A percentile compares a stretch with the other conserved stretches of the same genome.
Evolutionary conservation across 2,797 vertebrate genomes (phyloP).

Genomic region (Allobates femoralis): DNA sequence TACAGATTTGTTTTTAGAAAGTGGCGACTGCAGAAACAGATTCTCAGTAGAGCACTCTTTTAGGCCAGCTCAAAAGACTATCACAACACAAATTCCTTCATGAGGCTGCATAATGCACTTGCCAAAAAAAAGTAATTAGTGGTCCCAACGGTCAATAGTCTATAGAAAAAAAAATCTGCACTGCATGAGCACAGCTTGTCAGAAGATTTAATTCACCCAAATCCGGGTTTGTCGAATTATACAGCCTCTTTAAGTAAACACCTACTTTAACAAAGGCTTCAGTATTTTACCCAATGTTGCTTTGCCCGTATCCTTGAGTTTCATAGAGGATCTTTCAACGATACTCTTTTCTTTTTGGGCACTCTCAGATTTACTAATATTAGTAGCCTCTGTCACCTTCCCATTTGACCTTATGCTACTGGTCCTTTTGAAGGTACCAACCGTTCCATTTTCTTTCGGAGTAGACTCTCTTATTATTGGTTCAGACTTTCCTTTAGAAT

Average conservation of each 20-base stretch:
- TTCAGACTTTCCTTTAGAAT: constrained; percentile 71
- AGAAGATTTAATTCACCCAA: constrained; percentile 36
- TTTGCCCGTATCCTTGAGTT: constrained; percentile 74
- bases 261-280: constrained; percentile 87
- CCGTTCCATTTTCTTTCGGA: constrained; percentile 73
- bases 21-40: background rate
- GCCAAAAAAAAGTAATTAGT: constrained; percentile 11
- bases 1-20: background rate
- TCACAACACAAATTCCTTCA: constrained; percentile 44
- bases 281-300: constrained; percentile 75
- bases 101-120: constrained; percentile 17
- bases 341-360: constrained; percentile 75
- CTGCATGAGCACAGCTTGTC: constrained; percentile 11
- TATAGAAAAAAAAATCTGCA: constrained; percentile 16
- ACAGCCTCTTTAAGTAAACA: constrained; percentile 11
- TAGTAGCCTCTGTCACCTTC: constrained; percentile 73
- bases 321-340: constrained; percentile 79
- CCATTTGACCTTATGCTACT: constrained; percentile 80
- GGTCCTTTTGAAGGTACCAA: constrained; percentile 77
- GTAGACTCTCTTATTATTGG: constrained; percentile 64
- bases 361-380: constrained; percentile 68
- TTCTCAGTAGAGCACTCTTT: constrained; percentile 4
- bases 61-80: constrained; percentile 25
- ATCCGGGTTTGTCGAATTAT: constrained; percentile 45
- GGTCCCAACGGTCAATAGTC: background rate